phyloP scores from a whole-genome alignment of 2,888 invertebrate genomes.

The Macrosiphum euphorbiae region DNA sequence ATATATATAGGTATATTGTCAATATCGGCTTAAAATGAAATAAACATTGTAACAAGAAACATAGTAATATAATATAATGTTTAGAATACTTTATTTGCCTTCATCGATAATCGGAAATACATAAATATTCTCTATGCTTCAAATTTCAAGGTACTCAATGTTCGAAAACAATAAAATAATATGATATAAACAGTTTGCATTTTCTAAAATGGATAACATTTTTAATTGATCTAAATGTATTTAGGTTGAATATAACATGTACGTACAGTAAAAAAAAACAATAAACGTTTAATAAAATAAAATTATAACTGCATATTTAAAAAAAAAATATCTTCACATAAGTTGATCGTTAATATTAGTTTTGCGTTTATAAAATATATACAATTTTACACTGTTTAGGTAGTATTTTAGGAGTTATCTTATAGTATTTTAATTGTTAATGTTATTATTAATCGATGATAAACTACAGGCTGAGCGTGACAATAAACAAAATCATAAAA shows the following conservation, averaged over 20 bases:
- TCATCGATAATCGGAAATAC: background rate
- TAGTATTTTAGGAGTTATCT: background rate
- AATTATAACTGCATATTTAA: background rate
- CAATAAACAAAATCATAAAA: background rate
- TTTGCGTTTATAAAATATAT: background rate
- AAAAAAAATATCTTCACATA: background rate
- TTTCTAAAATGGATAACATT: background rate
- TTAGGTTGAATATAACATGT: background rate
- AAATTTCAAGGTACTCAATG: background rate
- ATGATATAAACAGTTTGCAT: background rate
- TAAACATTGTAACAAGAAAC: background rate
- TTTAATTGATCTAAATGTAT: background rate
- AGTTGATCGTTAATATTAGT: background rate
- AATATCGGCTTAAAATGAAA: background rate
- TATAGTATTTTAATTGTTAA: background rate
- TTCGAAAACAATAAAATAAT: background rate
- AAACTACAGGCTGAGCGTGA: background rate
- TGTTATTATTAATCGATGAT: background rate
- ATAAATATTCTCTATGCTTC: background rate
- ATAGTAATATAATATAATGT: background rate
- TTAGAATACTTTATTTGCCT: background rate
- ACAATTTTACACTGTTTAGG: background rate
- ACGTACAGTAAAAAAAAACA: background rate
- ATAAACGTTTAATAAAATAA: background rate
- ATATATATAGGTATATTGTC: background rate